Evolutionary conservation across 2,888 invertebrate species (phyloP).

Genomic region (Diogma glabrata): DNA sequence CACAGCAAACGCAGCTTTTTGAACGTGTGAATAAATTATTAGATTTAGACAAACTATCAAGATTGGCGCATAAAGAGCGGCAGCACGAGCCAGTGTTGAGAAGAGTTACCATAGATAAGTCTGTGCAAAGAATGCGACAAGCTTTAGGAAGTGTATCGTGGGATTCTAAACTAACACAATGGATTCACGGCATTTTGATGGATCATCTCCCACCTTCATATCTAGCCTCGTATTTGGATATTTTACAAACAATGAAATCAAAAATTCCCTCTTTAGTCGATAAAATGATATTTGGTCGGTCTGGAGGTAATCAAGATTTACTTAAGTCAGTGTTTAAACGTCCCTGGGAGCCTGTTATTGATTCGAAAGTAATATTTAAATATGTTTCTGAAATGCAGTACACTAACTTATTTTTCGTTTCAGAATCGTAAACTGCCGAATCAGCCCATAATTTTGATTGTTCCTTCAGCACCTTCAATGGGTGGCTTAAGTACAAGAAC

Average conservation of each 20-base stretch:
- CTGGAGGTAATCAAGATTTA: conserved; percentile 47
- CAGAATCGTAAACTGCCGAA: conserved; percentile 52
- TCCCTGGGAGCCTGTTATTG: conserved; percentile 63
- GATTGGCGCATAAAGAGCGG: conserved; percentile 46
- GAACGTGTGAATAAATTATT: conserved; percentile 51
- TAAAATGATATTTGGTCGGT: conserved; percentile 52
- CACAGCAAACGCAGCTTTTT: conserved; percentile 52
- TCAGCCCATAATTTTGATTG: conserved; percentile 52
- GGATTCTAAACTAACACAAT: conserved; percentile 60
- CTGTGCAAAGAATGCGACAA: conserved; percentile 52
- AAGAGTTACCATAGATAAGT: conserved; percentile 56
- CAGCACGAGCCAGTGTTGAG: conserved; percentile 56
- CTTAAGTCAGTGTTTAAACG: conserved; percentile 51
- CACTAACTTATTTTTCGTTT: conserved; percentile 17
- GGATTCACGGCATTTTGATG: conserved; percentile 62
- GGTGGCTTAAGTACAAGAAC: conserved; percentile 40
- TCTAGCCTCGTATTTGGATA: conserved; percentile 62
- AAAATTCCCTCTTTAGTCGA: conserved; percentile 63
- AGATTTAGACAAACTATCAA: conserved; percentile 50
- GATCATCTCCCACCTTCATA: conserved; percentile 54
- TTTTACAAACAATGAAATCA: conserved; percentile 56
- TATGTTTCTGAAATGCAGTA: no score
- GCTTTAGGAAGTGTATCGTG: conserved; percentile 58
- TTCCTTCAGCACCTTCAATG: conserved; percentile 44
- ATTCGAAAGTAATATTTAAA: conserved; percentile 55